Base-by-base conservation (phyloP, 2,888 invertebrate species). In the Peribatodes rhomboidaria region DNA sequence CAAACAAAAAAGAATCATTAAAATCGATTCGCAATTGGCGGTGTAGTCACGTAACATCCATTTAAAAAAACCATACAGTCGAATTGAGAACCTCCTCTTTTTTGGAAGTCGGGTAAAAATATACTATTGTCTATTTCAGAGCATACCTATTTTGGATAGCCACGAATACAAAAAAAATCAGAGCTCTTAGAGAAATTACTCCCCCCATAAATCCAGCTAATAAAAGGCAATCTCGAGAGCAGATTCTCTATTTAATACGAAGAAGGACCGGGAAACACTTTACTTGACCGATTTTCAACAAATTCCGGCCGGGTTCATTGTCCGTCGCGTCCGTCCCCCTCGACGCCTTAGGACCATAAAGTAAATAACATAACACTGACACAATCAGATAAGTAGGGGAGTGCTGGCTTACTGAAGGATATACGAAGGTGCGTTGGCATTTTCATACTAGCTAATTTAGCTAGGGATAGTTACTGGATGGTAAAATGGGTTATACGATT, bases 361-460 rank as follows among this genome's bases (percentile, higher is more conserved):
- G 82, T 86, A 87, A 87, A 87, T 85, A 86, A 83, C 82, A 82
- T 82, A 81, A 81, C 79, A 78, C 74, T 78, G 78, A 77, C 79
- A 83, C 84, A 85, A 88, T 88, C 87, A 83, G 86, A 88, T 87
- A 85, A 87, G 84, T 85, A 81, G 72, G 70, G 73, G 71, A 69
- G 71, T 68, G 61, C 56, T 61, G 68, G 70, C 72, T 73, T 72
- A 66, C 61, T 67, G 68, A 64, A 66, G 57, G 66, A 50, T 59
- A 57, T 39, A 50, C 39, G 47, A 35, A 20, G 41, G 50, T 52
- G 61, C 44, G 61, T 65, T 68, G 62, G 67, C n/a, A 6, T 35
- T 54, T 54, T 42, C 27, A 18, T 11, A 52, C 18, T 47, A 44
- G 35, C 22, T 22, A 22, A n/a, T 62, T 41, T 47, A 46, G 49